Base-by-base conservation (phyloP, 30 jellyfish, hydroid and myxozoan genomes). In the Hydra vulgaris region DNA sequence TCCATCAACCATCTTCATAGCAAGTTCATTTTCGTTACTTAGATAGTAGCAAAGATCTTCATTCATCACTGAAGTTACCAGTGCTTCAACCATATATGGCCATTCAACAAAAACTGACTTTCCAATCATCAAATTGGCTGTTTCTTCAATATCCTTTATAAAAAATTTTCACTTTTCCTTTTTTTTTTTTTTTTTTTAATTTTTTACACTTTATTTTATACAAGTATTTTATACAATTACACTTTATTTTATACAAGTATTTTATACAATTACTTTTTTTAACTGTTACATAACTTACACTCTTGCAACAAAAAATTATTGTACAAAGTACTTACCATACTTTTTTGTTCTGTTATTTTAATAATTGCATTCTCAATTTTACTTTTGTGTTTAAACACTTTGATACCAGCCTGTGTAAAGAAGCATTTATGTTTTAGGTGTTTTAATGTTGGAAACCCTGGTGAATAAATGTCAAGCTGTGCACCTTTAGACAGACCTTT, bases 21-120 rank as follows among this genome's bases (percentile, higher is more conserved):
- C 20, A 26, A 69, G 61, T 79, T 84, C 71, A 66, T 77, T 54
- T 81, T 82, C 24, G 76, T 53, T 40, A 61, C 53, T 68, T 19
- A 80, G 20, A 26, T 22, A 66, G 26, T 80, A 80, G 18, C 52
- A 18, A 19, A 80, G 27, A 26, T 71, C 52, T 69, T 80, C 87
- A 80, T 80, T 70, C 40, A 40, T 21, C 0, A 80, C 87, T 8
- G 89, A 84, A 24, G 87, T 83, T n/a, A 90, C 96, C 21, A 69
- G 56, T 18, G 96, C 96, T 82, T 90, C 97, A 8, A 90, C 97
- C 79, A 85, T 52, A 61, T 90, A 90, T 23, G 97, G 97, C 97
- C 97, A 90, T 69, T 90, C 97, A 19, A 90, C 96, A 71, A 80
- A 81, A n/a, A 83, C 96, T 0, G 79, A 67, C 54, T 76, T 76